Base-by-base conservation (phyloP, 2,888 invertebrate genomes). In the Muschampia plurimacula region DNA sequence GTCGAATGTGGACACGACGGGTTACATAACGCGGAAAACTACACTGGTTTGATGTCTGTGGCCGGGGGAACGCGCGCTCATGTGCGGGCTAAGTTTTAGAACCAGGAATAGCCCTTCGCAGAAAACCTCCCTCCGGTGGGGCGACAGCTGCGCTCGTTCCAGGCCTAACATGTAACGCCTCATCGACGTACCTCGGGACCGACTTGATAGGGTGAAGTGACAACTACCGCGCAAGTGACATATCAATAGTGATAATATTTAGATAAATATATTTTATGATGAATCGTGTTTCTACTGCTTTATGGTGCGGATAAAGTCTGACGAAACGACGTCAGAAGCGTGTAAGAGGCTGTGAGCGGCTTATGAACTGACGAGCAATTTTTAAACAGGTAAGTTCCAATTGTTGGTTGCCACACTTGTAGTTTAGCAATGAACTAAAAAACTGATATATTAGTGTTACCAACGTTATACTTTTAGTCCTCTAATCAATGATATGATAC, bases 71-170 rank as follows among this genome's bases (percentile, higher is more conserved):
- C 89, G 91, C 92, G 95, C 95, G 96, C 97, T 96, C 97, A 98
- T 98, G 98, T 98, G 97, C 96, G 97, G 98, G 96, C 96, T 98
- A 97, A 97, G 97, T 95, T 98, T 98, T 97, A 98, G 97, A 95
- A 98, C 98, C 94, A 97, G 98, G 95, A 98, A 98, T 95, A 98
- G 97, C 96, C 98, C 98, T 96, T 98, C 98, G 95, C 98, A 98
- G 96, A 98, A 98, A 96, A 98, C 98, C 95, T 98, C 98, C 94
- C 97, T 98, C 89, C 97, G 98, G 95, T 98, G 98, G 98, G 98
- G 98, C 93, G 98, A 98, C 95, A 98, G 98, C 95, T 98, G 98
- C 84, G 76, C 59, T 74, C 69, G 57, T 12, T 3, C 75, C 74
- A 73, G 71, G 75, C 73, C 74, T 77, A 73, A 74, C 66, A 69